phyloP scores from a whole-genome alignment of 2,888 invertebrate genomes.

The Diaphora mendica region DNA sequence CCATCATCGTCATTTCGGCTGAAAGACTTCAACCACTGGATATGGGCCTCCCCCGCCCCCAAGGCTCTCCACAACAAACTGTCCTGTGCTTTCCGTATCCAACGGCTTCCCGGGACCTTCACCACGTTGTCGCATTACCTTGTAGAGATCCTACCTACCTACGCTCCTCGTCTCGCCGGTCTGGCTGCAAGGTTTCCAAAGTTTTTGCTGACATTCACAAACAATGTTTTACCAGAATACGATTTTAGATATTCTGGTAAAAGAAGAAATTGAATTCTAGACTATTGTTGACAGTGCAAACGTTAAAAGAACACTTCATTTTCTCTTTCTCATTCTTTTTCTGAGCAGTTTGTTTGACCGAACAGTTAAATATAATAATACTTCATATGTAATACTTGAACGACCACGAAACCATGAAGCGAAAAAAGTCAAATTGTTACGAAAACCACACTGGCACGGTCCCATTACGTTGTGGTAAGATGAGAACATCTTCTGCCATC shows the following conservation, averaged over 20 bases:
- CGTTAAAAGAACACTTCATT: neutral
- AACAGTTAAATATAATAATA: neutral
- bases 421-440: conserved; percentile 57
- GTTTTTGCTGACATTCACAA: neutral
- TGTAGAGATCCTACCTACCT: no score
- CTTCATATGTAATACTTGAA: conserved; percentile 26
- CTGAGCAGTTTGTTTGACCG: neutral
- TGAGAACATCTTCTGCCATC: conserved; percentile 54
- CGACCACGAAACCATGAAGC: conserved; percentile 47
- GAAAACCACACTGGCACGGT: conserved; percentile 62
- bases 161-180: neutral
- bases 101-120: no score
- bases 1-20: no score
- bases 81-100: neutral
- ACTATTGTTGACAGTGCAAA: neutral
- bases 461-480: conserved; percentile 62
- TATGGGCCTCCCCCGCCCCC: no score
- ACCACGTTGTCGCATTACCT: no score
- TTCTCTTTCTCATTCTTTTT: no score
- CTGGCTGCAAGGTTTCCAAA: neutral
- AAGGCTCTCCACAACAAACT: neutral
- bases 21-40: no score
- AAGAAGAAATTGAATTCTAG: neutral
- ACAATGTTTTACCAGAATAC: no score
- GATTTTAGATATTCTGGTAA: no score